Evolutionary conservation across 2,888 invertebrate genomes (phyloP), one percentile per base, ranked within the genome.

Genomic region (Erpobdella octoculata): DNA sequence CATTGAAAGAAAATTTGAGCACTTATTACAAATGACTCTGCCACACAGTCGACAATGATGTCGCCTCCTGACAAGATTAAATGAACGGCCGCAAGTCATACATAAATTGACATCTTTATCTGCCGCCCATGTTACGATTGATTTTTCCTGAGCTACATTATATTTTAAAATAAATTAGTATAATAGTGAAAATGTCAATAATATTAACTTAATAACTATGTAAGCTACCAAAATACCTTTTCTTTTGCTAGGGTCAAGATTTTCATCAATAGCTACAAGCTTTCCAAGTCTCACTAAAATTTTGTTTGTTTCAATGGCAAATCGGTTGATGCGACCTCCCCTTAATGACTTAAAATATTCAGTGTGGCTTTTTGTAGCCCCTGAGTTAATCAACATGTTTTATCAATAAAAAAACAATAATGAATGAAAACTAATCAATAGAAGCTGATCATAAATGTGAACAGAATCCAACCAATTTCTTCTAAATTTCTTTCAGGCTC

Each of bases 11-110:
- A 93, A 94, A 78, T 89, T 85, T 0, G 94, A 94, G 82, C 96
- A 96, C 78, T 90, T 89, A 80, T 92, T 88, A 81, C 96, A 96
- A 87, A 95, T 89, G 73, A 96, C 89, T 72, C 91, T 90, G 0
- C 96, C 96, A 79, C 85, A 97, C 3, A 97, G 86, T 74, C 96
- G 86, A 81, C 98, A 98, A 84, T 98, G 98, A 84, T 98, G 97
- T 82, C 94, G 91, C 75, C 97, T 86, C 73, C 92, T 86, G 0
- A 93, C 89, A 72, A 94, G 84, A n/a, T 81, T 76, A 83, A 98
- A 98, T 62, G 88, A 86, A 80, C 89, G 89, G 0, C 93, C 91
- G 85, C 98, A 98, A 76, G 89, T 90, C 0, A 93, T 93, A 82
- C 97, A 98, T 9, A 92, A 84, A 74, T 89, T 90, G 0, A 93